Evolutionary conservation across 1,140 invertebrate species (phyloP), one percentile per base, ranked within the genome.

Genomic region (Oppia nitens): DNA sequence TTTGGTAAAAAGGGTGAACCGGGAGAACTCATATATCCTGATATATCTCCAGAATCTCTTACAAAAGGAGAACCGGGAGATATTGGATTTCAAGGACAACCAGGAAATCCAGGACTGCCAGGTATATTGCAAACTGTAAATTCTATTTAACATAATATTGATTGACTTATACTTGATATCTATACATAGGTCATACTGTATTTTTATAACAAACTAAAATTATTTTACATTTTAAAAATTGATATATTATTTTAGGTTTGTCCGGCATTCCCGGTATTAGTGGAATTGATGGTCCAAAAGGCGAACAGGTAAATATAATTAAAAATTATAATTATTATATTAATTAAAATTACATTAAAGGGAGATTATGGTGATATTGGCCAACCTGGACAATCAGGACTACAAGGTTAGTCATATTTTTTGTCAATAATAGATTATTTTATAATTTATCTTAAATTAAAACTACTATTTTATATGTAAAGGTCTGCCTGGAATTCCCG

Each of bases 291-390:
- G 77, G 73, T 17, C 24, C 62, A 1, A 64, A 73, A 3, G 86
- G 85, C 9, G 79, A 73, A 0, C 71, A 73, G 4, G 86, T 86
- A 81, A 64, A 69, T 72, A 59, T 85, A 83, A n/a, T 62, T 60
- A 21, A 63, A 29, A 54, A 47, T 17, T 54, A 25, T 54, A 47
- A 47, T 54, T 54, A n/a, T 6, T 11, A 25, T 47, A 54, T 11
- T 25, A 54, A 28, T 47, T 54, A 12, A 12, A 21, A 54, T 47
- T 14, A 47, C 14, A 51, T 51, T 51, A 6, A 24, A 51, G 49
- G 62, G 62, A 25, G 26, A 62, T 11, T 50, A 60, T 53, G 56
- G 85, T 66, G 78, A 77, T 63, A 65, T 78, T 28, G 83, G 83
- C 51, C 69, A 67, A 62, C 64, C 73, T 64, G 85, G 85, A 45